These are phyloP conservation scores for Drosophila rhopaloa DNA, from an alignment of 1,140 invertebrate species.

Conservation along the genomic window DNA sequence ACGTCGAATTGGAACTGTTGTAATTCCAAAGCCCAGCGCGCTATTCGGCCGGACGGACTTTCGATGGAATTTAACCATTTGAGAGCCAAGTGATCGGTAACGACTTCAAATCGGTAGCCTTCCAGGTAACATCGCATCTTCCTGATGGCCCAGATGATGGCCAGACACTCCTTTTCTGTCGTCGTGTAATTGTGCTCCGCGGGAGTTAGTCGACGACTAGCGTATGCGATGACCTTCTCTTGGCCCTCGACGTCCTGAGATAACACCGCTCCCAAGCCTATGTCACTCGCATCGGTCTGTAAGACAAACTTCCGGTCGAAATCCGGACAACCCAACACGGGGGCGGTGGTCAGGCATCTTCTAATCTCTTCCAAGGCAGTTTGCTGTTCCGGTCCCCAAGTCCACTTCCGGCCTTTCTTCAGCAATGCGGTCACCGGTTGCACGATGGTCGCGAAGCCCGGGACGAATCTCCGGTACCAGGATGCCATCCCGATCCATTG, in stretches of 20 bases:
- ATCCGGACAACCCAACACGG: background rate
- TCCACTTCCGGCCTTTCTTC: background rate
- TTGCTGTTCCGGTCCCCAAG: background rate
- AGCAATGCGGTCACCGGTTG: background rate
- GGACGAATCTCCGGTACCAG: background rate
- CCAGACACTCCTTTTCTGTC: too few species aligned
- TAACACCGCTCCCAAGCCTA: background rate
- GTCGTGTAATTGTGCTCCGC: background rate
- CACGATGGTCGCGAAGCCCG: background rate
- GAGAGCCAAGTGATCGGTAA: too few species aligned
- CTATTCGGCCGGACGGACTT: too few species aligned
- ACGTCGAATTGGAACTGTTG: too few species aligned
- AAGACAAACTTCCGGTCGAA: background rate
- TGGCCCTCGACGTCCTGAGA: background rate
- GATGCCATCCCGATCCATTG: background rate
- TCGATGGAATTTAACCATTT: too few species aligned
- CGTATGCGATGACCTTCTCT: background rate
- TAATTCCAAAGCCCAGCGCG: too few species aligned
- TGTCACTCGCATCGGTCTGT: background rate
- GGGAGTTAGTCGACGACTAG: background rate
- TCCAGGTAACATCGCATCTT: too few species aligned
- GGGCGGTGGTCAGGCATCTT: background rate
- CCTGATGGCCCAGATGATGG: too few species aligned
- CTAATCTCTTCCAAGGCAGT: background rate
- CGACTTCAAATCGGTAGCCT: too few species aligned